Base-by-base conservation (phyloP, 1,140 invertebrate species). In the Ceratitis capitata region DNA sequence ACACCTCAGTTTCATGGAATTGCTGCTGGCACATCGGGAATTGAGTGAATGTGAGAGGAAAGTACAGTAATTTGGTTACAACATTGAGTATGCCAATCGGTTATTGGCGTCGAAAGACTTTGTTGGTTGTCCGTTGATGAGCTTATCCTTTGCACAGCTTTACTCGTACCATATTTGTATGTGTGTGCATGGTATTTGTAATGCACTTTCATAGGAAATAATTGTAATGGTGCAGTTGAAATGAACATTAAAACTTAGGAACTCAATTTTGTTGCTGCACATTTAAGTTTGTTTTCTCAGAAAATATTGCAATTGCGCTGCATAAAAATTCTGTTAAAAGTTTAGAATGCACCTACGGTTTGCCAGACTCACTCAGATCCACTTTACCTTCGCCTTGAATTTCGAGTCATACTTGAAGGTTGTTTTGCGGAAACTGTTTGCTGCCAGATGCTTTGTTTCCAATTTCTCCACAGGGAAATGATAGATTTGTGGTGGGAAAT, bases 1-100 rank as follows among this genome's bases (percentile, higher is more conserved):
- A 74, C 42, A 78, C 23, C 69, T 78, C 45, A n/a, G 45, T 78
- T 69, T n/a, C 26, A 10, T 45, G n/a, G 45, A 78, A 78, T 78
- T 45, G 39, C 69, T 42, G n/a, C n/a, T 78, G 42, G 14, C 39
- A 78, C 69, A 26, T 45, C 42, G 12, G 5, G 32, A 3, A 78
- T 23, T 26, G 23, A 29, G 56, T 5, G 7, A 61, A 29, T 3
- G 9, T 45, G 2, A 1, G 16, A 26, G 32, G 29, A 35, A 47
- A 16, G 32, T 35, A 32, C 45, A 10, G 29, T 35, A 6, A 6
- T 53, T 4, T 61, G 58, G 16, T 26, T 19, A 78, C 39, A 47
- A 47, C 69, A 78, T 3, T 26, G 4, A 78, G 45, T 9, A 78
- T 12, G 2, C 39, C 19, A 78, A 42, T 78, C 45, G 39, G 45